A percentile compares a stretch with the other conserved stretches of the same genome.
Conservation (phyloP, 2,888 invertebrate genomes). For the Pandemis heparana region DNA sequence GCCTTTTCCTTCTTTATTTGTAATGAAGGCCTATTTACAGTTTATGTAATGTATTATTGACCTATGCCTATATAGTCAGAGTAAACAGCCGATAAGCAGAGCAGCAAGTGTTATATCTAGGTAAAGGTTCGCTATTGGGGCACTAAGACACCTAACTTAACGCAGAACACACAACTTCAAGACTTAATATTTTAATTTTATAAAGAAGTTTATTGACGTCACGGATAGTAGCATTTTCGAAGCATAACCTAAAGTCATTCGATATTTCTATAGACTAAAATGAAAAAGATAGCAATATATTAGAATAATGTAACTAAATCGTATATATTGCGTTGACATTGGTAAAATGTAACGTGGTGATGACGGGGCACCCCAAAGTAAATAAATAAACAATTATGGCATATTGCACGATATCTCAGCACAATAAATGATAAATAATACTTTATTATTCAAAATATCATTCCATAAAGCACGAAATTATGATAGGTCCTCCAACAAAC, state of each 20-base stretch:
- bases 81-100: slow-evolving; percentile 17
- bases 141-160: slow-evolving; percentile 42
- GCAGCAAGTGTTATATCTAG: slow-evolving; percentile 35
- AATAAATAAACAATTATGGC: slow-evolving; percentile 65
- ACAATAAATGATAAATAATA: slow-evolving; percentile 74
- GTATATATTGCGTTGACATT: slow-evolving; percentile 81
- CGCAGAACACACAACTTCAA: slow-evolving; percentile 44
- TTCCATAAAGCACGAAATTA: slow-evolving; percentile 54
- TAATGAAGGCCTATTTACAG: slow-evolving; percentile 36
- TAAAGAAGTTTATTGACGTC: slow-evolving; percentile 54
- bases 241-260: slow-evolving; percentile 72
- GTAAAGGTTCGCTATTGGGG: slow-evolving; percentile 44
- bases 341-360: slow-evolving; percentile 72
- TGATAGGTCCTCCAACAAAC: slow-evolving; percentile 70
- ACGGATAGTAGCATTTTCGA: slow-evolving; percentile 59
- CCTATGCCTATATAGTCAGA: slow-evolving; percentile 8
- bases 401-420: slow-evolving; percentile 82
- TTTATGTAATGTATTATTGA: slow-evolving; percentile 2
- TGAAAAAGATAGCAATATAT: slow-evolving; percentile 85
- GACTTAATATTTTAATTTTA: slow-evolving; percentile 41
- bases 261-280: slow-evolving; percentile 83
- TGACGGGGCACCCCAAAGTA: slow-evolving; percentile 73
- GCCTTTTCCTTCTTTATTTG: slow-evolving; percentile 33
- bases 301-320: slow-evolving; percentile 83
- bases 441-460: slow-evolving; percentile 69